Conservation (phyloP, 2,113 vertebrate genomes). For the Macaca mulatta region DNA sequence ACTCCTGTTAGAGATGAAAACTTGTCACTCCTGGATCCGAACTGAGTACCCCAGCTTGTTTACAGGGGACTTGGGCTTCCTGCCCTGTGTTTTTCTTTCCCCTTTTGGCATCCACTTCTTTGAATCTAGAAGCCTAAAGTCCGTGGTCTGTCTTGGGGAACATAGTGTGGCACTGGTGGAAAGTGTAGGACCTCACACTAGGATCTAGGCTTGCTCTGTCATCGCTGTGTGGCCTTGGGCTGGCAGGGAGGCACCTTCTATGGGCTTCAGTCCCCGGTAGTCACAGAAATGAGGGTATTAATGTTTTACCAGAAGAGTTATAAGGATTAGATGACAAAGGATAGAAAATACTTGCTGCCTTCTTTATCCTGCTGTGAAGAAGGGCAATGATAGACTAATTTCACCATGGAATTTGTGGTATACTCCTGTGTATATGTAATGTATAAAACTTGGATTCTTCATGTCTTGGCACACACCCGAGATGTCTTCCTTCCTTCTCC, state of each 20-base stretch:
- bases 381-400: neutral
- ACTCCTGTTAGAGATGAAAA: neutral
- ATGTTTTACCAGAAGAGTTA: neutral
- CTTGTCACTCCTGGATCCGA: neutral
- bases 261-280: neutral
- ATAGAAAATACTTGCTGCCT: neutral
- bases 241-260: neutral
- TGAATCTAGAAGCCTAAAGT: neutral
- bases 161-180: too few species aligned
- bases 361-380: neutral
- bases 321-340: neutral
- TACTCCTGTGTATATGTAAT: neutral
- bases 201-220: neutral
- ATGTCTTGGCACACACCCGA: neutral
- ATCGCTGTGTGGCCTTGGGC: neutral
- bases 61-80: neutral
- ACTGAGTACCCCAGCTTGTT: neutral
- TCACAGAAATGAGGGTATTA: neutral
- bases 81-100: neutral
- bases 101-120: neutral
- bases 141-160: neutral
- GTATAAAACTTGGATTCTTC: neutral
- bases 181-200: neutral
- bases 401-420: fast-evolving
- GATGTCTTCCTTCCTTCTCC: neutral